These are phyloP conservation scores for Leptodirus hochenwartii DNA, from an alignment of 2,888 invertebrate genomes.

Conservation along the genomic window DNA sequence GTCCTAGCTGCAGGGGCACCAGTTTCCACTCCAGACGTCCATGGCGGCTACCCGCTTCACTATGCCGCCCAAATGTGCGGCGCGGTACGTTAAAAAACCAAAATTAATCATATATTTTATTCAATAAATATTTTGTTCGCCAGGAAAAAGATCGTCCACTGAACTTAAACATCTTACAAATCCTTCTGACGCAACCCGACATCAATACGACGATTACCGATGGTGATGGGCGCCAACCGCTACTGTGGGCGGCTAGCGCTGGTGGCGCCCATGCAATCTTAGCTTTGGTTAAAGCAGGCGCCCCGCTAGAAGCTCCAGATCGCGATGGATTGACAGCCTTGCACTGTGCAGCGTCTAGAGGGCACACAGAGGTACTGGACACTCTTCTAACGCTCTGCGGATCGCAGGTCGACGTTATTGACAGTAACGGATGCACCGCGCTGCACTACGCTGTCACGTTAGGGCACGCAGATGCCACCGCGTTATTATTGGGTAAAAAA, in stretches of 20 bases:
- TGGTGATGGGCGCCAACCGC: slow-evolving; percentile 81
- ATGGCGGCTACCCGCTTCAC: slow-evolving; percentile 89
- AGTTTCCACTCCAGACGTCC: slow-evolving; percentile 76
- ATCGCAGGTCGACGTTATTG: slow-evolving; percentile 73
- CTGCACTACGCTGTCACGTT: slow-evolving; percentile 92
- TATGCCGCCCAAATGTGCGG: slow-evolving; percentile 97
- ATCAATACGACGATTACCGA: slow-evolving; percentile 75
- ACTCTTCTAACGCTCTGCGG: slow-evolving; percentile 75
- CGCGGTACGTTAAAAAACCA: slow-evolving; percentile 29
- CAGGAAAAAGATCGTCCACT: slow-evolving; percentile 30
- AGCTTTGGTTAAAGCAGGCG: slow-evolving; percentile 73
- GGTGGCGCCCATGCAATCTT: slow-evolving; percentile 86
- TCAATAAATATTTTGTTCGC: too few species aligned
- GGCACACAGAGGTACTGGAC: slow-evolving; percentile 83
- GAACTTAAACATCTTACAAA: slow-evolving; percentile 64
- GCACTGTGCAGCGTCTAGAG: slow-evolving; percentile 93
- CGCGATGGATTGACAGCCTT: slow-evolving; percentile 89
- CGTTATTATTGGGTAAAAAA: slow-evolving; percentile 44
- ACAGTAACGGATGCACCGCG: slow-evolving; percentile 90
- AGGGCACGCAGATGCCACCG: slow-evolving; percentile 83
- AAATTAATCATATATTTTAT: slow-evolving; percentile 3
- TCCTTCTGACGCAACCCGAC: slow-evolving; percentile 55
- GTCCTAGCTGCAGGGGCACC: slow-evolving; percentile 75
- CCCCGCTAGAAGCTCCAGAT: slow-evolving; percentile 64
- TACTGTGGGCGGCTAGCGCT: slow-evolving; percentile 95